A percentile compares a stretch with the other conserved stretches of the same genome.
These are phyloP conservation scores for Opisthograptis luteolata DNA, from an alignment of 2,888 invertebrate genomes.

Conservation along the genomic window DNA sequence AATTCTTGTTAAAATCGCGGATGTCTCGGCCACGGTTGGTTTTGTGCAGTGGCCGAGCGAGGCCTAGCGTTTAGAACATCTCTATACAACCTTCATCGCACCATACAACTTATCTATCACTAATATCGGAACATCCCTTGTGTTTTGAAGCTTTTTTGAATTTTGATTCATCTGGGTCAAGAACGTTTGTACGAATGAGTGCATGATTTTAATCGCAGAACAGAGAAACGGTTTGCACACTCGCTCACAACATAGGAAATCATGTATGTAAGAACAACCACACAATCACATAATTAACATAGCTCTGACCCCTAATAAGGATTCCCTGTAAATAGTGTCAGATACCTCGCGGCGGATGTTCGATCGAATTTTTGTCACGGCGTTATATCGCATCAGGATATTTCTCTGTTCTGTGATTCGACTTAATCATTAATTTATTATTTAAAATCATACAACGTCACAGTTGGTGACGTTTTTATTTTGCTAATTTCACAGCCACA, in stretches of 20 bases:
- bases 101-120: constrained; percentile 52
- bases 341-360: too few relatives aligned
- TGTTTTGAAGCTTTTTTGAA: constrained; percentile 59
- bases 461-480: constrained; percentile 62
- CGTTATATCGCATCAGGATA: constrained; percentile 24
- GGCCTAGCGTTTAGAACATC: constrained; percentile 62
- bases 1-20: constrained; percentile 66
- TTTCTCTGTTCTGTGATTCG: constrained; percentile 63
- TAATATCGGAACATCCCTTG: constrained; percentile 64
- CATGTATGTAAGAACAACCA: too few relatives aligned
- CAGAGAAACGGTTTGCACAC: constrained; percentile 48
- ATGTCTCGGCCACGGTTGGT: constrained; percentile 60
- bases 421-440: constrained; percentile 66
- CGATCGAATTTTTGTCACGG: constrained; percentile 10
- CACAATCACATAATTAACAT: too few relatives aligned
- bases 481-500: constrained; percentile 85
- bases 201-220: constrained; percentile 61
- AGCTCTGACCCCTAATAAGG: too few relatives aligned
- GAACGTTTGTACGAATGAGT: constrained; percentile 74
- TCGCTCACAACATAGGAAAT: too few relatives aligned
- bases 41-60: constrained; percentile 73
- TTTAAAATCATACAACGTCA: constrained; percentile 74
- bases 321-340: too few relatives aligned
- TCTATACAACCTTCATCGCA: constrained; percentile 53
- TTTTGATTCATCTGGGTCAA: constrained; percentile 16